phyloP scores from a whole-genome alignment of 92 coral and sea anemone genomes.

The Anthopleura xanthogrammica region DNA sequence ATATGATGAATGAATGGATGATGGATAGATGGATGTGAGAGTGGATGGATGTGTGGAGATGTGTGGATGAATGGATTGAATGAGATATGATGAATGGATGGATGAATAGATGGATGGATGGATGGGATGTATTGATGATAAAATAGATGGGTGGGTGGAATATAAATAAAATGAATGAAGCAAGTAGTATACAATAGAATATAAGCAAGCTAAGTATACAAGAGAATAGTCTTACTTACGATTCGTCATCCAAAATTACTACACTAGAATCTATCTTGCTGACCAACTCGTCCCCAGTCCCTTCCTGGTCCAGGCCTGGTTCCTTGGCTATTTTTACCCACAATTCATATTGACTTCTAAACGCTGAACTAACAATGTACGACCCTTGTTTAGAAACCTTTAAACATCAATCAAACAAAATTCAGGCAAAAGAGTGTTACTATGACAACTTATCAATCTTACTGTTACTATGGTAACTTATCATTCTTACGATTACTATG shows the following conservation, averaged over 20 bases:
- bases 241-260: background rate
- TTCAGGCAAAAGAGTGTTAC: too few species aligned
- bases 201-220: background rate
- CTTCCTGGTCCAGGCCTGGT: slow-evolving; percentile 6
- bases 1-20: too few species aligned
- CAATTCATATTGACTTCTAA: background rate
- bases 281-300: background rate
- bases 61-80: too few species aligned
- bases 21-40: too few species aligned
- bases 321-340: background rate
- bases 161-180: background rate
- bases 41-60: too few species aligned
- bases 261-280: background rate
- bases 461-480: background rate
- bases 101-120: too few species aligned
- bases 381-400: background rate
- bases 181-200: too few species aligned
- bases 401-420: background rate
- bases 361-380: background rate
- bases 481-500: too few species aligned
- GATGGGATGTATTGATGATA: background rate
- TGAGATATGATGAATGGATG: too few species aligned
- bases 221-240: background rate
- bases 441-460: background rate
- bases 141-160: background rate